These are phyloP conservation scores for Octopus bimaculoides DNA, from an alignment of 1,140 invertebrate genomes.

Conservation along the genomic window DNA sequence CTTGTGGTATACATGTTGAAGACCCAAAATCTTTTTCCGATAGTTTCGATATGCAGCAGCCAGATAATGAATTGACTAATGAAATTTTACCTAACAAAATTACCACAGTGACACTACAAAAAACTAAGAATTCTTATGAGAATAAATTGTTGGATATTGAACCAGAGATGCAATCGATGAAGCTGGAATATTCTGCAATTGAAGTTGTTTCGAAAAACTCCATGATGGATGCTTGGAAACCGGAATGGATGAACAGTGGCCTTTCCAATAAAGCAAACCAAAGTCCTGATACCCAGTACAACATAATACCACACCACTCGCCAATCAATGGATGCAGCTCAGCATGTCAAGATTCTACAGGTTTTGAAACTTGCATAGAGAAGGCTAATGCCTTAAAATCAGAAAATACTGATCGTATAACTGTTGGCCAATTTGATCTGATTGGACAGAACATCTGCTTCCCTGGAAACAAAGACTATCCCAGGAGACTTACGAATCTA, in stretches of 20 bases:
- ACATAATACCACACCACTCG: neutral
- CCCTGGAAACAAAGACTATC: too few relatives aligned
- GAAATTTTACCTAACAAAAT: too few relatives aligned
- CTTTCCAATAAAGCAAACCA: neutral
- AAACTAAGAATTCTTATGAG: neutral
- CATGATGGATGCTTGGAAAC: neutral
- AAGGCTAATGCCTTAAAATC: too few relatives aligned
- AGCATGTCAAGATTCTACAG: too few relatives aligned
- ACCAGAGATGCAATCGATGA: neutral
- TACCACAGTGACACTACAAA: neutral
- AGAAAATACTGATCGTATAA: too few relatives aligned
- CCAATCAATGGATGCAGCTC: too few relatives aligned
- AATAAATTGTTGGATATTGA: neutral
- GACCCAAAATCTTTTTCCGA: neutral
- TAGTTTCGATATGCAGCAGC: neutral
- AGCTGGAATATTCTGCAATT: neutral
- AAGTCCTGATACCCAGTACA: neutral
- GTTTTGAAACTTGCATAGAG: too few relatives aligned
- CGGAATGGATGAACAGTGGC: neutral
- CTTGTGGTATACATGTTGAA: conserved; percentile 3
- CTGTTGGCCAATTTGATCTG: too few relatives aligned
- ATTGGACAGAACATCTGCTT: too few relatives aligned
- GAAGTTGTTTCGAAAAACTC: neutral
- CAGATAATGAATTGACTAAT: too few relatives aligned
- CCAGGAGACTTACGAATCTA: too few relatives aligned